Percentiles rank a stretch among this genome's conserved stretches.
Evolutionary conservation across 2,888 invertebrate species (phyloP).

Genomic region (Acholoe squamosa): DNA sequence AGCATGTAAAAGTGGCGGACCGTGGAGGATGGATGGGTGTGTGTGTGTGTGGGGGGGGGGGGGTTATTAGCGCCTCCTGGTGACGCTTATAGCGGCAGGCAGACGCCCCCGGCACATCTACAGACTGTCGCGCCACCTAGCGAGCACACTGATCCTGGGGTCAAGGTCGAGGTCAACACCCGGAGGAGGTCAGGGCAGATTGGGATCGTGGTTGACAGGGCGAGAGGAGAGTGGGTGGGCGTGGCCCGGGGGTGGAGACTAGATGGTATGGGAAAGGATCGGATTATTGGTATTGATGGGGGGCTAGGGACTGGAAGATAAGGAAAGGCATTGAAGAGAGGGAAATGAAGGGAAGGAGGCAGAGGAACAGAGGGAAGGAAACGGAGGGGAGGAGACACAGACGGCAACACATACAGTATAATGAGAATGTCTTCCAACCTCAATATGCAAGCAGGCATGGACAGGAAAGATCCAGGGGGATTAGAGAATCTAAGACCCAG

Average conservation of each 20-base stretch:
- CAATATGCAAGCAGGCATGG: background rate
- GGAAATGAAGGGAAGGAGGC: background rate
- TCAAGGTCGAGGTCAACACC: background rate
- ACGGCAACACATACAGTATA: too few relatives aligned
- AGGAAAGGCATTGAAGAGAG: background rate
- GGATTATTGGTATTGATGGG: background rate
- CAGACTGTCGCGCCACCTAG: background rate
- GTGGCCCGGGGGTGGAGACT: too few relatives aligned
- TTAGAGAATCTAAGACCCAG: too few relatives aligned
- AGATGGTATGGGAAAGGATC: background rate
- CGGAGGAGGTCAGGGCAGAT: background rate
- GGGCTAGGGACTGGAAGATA: too few relatives aligned
- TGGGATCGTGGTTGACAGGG: too few relatives aligned
- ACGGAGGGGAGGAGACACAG: too few relatives aligned
- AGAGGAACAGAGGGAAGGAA: background rate
- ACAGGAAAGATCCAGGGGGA: background rate
- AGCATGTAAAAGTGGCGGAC: background rate
- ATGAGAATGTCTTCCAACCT: too few relatives aligned
- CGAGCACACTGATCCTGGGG: background rate
- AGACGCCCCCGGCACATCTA: background rate
- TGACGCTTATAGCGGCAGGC: conserved; percentile 17
- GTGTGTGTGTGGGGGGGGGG: background rate
- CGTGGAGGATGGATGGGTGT: background rate
- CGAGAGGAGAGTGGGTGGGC: background rate
- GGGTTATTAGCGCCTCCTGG: conserved; percentile 10